Conservation (phyloP, 1,140 invertebrate genomes). For the Manduca sexta region DNA sequence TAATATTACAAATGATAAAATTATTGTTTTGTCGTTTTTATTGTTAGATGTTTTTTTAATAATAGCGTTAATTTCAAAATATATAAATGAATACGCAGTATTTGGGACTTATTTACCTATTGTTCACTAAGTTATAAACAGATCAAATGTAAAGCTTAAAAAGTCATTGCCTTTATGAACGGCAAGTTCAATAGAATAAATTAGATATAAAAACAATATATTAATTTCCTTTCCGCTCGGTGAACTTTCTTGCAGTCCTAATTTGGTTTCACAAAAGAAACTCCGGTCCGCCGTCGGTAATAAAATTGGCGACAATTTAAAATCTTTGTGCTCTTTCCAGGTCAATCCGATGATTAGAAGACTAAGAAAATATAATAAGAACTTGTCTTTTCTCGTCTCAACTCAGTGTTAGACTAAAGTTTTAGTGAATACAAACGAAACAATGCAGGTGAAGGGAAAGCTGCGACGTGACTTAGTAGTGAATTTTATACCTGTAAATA, state of each 20-base stretch:
- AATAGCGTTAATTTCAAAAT: no score
- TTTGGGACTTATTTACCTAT: no score
- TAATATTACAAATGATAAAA: no score
- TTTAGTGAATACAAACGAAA: constrained; percentile 33
- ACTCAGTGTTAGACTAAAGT: constrained; percentile 47
- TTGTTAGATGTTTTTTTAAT: no score
- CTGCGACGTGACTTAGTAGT: constrained; percentile 47
- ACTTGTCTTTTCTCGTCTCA: constrained; percentile 28
- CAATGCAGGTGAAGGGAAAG: constrained; percentile 33
- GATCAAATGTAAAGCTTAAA: no score
- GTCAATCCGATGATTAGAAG: constrained; percentile 48
- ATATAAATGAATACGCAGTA: no score
- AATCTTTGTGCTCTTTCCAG: constrained; percentile 26
- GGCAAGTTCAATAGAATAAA: no score
- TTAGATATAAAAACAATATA: no score
- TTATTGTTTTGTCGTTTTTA: no score
- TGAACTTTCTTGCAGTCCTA: neutral
- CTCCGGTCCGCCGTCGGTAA: neutral
- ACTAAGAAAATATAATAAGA: constrained; percentile 16
- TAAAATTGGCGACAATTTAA: neutral
- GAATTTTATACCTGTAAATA: constrained; percentile 68
- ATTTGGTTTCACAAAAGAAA: neutral
- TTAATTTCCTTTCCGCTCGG: no score
- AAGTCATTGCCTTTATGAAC: no score
- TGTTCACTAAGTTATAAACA: no score